These are phyloP conservation scores for Bruchidius siliquastri DNA, from an alignment of 2,888 invertebrate genomes.

Conservation along the genomic window DNA sequence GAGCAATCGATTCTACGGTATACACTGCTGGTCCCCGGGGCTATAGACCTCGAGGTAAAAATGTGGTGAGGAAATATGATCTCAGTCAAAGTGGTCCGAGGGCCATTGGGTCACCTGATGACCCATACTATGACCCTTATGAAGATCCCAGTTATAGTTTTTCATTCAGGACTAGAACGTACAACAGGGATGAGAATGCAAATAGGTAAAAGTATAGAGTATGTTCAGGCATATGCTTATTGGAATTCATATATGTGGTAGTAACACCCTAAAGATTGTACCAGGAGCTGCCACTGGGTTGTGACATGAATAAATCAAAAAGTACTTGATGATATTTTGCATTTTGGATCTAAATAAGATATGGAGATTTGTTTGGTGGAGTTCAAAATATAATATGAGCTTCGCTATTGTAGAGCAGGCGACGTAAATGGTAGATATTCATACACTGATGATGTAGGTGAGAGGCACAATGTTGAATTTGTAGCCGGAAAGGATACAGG, in stretches of 20 bases:
- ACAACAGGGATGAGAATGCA: slow-evolving; percentile 59
- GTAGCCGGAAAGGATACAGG: slow-evolving; percentile 72
- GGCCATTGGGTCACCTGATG: slow-evolving; percentile 62
- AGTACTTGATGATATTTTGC: too few relatives aligned
- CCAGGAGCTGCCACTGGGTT: too few relatives aligned
- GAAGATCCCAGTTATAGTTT: slow-evolving; percentile 74
- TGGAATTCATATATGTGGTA: too few relatives aligned
- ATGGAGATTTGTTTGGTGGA: background rate
- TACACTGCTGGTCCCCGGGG: slow-evolving; percentile 76
- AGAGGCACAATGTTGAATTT: slow-evolving; percentile 70
- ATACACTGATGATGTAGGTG: slow-evolving; percentile 70
- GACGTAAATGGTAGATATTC: slow-evolving; percentile 60
- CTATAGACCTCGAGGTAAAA: slow-evolving; percentile 73
- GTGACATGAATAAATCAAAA: too few relatives aligned
- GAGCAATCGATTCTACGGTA: slow-evolving; percentile 63
- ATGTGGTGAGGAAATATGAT: slow-evolving; percentile 67
- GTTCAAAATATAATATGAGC: background rate
- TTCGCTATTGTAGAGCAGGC: slow-evolving; percentile 12
- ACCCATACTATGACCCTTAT: slow-evolving; percentile 69
- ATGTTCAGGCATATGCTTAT: background rate
- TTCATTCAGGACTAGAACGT: slow-evolving; percentile 62
- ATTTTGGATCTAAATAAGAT: too few relatives aligned
- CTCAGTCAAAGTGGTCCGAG: slow-evolving; percentile 59
- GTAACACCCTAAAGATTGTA: too few relatives aligned
- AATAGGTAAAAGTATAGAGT: slow-evolving; percentile 48